Percentiles rank a stretch among this genome's conserved stretches.
phyloP scores from a whole-genome alignment of 1,140 invertebrate genomes.

The Eueides isabella region DNA sequence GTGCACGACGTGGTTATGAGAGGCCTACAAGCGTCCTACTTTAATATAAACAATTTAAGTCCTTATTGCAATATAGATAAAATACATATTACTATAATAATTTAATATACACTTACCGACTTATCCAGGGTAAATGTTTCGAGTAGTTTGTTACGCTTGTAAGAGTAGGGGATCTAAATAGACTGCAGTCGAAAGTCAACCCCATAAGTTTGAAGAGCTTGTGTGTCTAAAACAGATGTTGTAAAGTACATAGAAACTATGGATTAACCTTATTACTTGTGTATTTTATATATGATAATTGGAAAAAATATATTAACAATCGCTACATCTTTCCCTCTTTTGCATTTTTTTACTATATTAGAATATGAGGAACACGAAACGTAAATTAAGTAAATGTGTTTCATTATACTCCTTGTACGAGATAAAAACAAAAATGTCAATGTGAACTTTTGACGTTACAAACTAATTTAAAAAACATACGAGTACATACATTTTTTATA shows the following conservation, averaged over 20 bases:
- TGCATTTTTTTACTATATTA: not conserved
- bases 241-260: not conserved
- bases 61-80: not conserved
- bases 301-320: too few species aligned
- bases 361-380: not conserved
- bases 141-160: conserved; percentile 28
- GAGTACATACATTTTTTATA: not conserved
- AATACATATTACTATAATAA: conserved; percentile 15
- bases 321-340: too few species aligned
- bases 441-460: not conserved
- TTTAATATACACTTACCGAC: conserved; percentile 11
- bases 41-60: not conserved
- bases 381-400: not conserved
- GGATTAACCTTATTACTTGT: not conserved
- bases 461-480: not conserved
- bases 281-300: too few species aligned
- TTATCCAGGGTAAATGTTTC: conserved; percentile 29
- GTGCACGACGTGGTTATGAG: conserved; percentile 24
- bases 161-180: conserved; percentile 20
- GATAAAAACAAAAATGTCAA: not conserved
- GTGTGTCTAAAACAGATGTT: conserved; percentile 15
- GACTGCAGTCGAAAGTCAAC: conserved; percentile 22
- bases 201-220: conserved; percentile 3
- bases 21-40: not conserved
- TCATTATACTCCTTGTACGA: not conserved